Conservation (phyloP, 2,888 invertebrate genomes). For the Sacculina carcini region DNA sequence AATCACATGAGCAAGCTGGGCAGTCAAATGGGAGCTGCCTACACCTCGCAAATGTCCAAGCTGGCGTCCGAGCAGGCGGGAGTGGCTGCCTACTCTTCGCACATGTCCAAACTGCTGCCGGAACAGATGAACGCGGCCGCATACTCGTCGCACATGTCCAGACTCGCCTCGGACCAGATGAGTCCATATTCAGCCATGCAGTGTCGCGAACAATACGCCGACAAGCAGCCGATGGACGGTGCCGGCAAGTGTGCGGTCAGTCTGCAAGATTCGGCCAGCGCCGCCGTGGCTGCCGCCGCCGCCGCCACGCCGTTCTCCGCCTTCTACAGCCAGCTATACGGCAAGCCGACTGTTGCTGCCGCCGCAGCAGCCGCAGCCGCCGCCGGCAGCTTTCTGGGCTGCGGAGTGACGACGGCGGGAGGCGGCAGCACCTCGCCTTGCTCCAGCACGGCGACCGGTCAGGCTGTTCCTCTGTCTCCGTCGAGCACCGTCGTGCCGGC, state of each 20-base stretch:
- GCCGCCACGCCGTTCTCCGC: conserved; percentile 17
- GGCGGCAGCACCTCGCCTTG: conserved; percentile 37
- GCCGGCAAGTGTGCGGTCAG: conserved; percentile 40
- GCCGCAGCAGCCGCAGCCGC: conserved; percentile 11
- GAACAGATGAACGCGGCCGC: conserved; percentile 20
- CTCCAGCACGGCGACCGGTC: conserved; percentile 36
- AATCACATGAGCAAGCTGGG: conserved; percentile 13
- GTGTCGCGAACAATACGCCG: too few relatives aligned
- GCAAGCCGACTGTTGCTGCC: conserved; percentile 14
- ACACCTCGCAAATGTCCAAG: not conserved
- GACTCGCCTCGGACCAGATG: not conserved
- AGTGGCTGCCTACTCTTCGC: conserved; percentile 32
- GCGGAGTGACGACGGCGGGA: conserved; percentile 41
- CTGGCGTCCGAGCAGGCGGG: not conserved
- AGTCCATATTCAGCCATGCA: conserved; percentile 43
- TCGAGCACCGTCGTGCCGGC: not conserved
- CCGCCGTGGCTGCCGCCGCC: conserved; percentile 9
- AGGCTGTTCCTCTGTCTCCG: conserved; percentile 28
- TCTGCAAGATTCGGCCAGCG: conserved; percentile 25
- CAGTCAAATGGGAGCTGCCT: conserved; percentile 6
- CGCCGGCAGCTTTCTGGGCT: conserved; percentile 16
- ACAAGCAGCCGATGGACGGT: conserved; percentile 42
- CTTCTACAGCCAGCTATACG: conserved; percentile 39
- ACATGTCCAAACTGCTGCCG: not conserved
- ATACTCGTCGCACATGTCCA: not conserved